A percentile compares a stretch with the other conserved stretches of the same genome.
These are phyloP conservation scores for Zygogramma bicolorata DNA, from an alignment of 2,888 invertebrate species.

Conservation along the genomic window DNA sequence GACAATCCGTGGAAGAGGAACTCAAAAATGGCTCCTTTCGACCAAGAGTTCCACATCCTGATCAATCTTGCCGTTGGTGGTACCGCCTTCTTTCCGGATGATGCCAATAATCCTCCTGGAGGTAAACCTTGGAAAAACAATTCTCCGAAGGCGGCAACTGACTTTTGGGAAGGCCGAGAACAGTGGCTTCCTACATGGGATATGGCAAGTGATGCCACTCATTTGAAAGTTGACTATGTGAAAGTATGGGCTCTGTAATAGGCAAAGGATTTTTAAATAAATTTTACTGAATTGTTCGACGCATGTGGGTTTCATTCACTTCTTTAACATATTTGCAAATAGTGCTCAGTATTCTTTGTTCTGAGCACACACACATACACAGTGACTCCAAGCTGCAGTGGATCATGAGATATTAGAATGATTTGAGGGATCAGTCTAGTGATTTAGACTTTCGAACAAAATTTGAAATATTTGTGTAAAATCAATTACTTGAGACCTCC, in stretches of 20 bases:
- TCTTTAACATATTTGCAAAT: no score
- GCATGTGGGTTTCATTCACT: no score
- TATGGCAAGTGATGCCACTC: slow-evolving; percentile 66
- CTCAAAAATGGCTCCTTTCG: slow-evolving; percentile 76
- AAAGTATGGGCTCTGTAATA: slow-evolving; percentile 69
- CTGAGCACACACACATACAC: no score
- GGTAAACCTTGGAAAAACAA: slow-evolving; percentile 73
- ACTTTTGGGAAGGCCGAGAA: slow-evolving; percentile 73
- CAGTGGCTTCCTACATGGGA: slow-evolving; percentile 73
- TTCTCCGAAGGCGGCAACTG: slow-evolving; percentile 64
- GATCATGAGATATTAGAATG: no score
- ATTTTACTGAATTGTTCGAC: no score
- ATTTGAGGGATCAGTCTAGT: no score
- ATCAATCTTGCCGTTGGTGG: slow-evolving; percentile 72
- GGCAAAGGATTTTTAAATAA: no score
- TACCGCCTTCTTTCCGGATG: slow-evolving; percentile 75
- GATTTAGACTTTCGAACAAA: no score
- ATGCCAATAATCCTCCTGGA: slow-evolving; percentile 69
- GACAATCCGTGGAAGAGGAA: slow-evolving; percentile 71
- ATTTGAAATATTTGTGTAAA: no score
- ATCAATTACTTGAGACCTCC: no score
- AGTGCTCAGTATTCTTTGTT: no score
- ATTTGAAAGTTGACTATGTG: slow-evolving; percentile 76
- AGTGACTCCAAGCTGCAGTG: no score
- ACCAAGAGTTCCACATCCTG: slow-evolving; percentile 75